These are phyloP conservation scores for Mesocricetus auratus DNA, from an alignment of 2,113 vertebrate genomes.

Conservation along the genomic window DNA sequence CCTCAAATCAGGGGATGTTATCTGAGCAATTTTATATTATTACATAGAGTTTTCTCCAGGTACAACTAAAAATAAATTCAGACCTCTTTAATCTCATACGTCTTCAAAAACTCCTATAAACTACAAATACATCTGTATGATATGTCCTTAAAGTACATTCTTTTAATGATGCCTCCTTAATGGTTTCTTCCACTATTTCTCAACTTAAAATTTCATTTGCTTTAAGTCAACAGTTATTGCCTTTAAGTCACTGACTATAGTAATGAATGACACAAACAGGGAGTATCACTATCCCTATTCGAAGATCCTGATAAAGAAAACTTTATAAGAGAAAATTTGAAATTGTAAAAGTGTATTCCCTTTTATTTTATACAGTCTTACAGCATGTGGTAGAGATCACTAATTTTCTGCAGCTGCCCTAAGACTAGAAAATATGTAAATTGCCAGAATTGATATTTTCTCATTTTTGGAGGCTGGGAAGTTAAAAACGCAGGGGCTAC, in stretches of 20 bases:
- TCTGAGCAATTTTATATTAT: background rate
- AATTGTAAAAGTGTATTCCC: background rate
- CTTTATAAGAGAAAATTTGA: background rate
- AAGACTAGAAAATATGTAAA: background rate
- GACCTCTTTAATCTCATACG: background rate
- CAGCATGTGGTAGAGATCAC: background rate
- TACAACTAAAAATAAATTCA: background rate
- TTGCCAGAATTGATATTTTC: background rate
- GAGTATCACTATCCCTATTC: background rate
- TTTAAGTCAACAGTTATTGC: background rate
- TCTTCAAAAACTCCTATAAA: background rate
- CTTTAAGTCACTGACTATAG: background rate
- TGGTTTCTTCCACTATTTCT: background rate
- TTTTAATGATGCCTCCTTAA: background rate
- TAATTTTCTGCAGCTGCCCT: background rate
- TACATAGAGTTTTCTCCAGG: background rate
- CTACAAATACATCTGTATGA: background rate
- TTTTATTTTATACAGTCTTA: background rate
- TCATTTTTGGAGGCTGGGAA: background rate
- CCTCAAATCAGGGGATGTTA: background rate
- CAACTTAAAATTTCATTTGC: background rate
- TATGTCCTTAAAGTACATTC: background rate
- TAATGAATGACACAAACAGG: background rate
- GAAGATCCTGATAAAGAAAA: background rate
- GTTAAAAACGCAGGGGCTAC: background rate